Conservation (phyloP, 2,797 vertebrate species). For the Thamnophis elegans region DNA sequence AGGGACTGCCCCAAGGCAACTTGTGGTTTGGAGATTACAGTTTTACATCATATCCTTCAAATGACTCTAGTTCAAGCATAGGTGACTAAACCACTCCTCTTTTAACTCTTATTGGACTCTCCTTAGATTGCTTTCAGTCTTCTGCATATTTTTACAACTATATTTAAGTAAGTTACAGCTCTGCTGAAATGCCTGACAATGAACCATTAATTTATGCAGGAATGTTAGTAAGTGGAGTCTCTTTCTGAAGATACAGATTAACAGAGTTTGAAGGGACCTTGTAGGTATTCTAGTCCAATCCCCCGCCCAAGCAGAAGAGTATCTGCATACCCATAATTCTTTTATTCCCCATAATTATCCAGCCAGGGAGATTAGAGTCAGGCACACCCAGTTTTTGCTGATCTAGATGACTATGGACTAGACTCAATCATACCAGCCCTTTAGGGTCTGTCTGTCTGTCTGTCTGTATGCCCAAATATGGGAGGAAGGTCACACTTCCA, state of each 20-base stretch:
- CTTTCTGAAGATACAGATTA: neutral
- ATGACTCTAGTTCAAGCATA: neutral
- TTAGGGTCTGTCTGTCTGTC: neutral
- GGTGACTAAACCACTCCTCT: neutral
- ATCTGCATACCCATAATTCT: neutral
- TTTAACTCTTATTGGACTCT: neutral
- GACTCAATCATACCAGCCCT: neutral
- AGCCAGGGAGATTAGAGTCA: neutral
- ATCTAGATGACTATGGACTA: neutral
- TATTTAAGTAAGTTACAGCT: neutral
- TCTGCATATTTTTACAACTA: too few relatives aligned
- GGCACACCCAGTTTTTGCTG: neutral
- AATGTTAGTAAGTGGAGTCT: neutral
- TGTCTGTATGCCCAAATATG: too few relatives aligned
- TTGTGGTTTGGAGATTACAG: neutral
- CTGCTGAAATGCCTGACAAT: neutral
- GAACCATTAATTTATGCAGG: neutral
- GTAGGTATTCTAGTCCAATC: too few relatives aligned
- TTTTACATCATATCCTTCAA: neutral
- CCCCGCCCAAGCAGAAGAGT: neutral
- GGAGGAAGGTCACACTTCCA: too few relatives aligned
- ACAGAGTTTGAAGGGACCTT: too few relatives aligned
- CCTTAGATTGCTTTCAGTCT: neutral
- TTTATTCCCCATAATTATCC: neutral
- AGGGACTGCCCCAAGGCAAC: neutral